Evolutionary conservation across 2,113 vertebrate species (phyloP).

Genomic region (Nematolebias whitei): DNA sequence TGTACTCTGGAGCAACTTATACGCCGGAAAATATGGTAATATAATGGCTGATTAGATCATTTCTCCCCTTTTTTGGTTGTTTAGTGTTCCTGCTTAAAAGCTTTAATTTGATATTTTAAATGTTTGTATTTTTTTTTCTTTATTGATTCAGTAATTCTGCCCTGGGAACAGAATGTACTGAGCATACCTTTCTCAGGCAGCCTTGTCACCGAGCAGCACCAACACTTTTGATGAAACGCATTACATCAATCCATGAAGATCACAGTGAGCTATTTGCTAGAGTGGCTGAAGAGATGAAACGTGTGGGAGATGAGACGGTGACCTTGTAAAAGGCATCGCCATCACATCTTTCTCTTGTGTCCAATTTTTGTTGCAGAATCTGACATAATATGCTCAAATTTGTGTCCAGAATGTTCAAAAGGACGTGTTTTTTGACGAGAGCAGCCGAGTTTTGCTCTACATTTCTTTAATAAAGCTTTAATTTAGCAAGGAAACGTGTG

Average conservation of each 20-base stretch:
- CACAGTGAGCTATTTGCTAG: conserved; percentile 5
- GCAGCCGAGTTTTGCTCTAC: conserved; percentile 1
- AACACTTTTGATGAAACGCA: conserved; percentile 53
- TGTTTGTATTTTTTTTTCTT: not conserved
- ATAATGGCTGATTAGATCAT: no score
- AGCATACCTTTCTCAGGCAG: conserved; percentile 2
- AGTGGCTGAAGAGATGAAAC: conserved; percentile 20
- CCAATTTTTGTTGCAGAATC: conserved; percentile 22
- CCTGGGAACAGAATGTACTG: conserved; percentile 2
- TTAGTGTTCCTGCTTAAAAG: not conserved
- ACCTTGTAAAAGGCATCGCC: conserved; percentile 50
- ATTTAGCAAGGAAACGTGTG: conserved; percentile 28
- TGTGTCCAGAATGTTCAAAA: conserved; percentile 33
- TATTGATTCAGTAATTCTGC: not conserved
- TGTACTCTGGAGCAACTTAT: no score
- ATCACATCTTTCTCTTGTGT: conserved; percentile 20
- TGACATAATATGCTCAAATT: conserved; percentile 22
- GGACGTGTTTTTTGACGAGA: conserved; percentile 26
- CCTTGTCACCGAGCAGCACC: conserved; percentile 19
- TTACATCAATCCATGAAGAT: conserved; percentile 22
- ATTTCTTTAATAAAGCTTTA: conserved; percentile 11
- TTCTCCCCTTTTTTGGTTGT: no score
- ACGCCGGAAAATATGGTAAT: no score
- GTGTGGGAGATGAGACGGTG: conserved; percentile 15
- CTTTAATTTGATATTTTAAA: not conserved